Evolutionary conservation across 2,113 vertebrate species (phyloP), one percentile per base, ranked within the genome.

Genomic region (Pachypanchax playfairii): DNA sequence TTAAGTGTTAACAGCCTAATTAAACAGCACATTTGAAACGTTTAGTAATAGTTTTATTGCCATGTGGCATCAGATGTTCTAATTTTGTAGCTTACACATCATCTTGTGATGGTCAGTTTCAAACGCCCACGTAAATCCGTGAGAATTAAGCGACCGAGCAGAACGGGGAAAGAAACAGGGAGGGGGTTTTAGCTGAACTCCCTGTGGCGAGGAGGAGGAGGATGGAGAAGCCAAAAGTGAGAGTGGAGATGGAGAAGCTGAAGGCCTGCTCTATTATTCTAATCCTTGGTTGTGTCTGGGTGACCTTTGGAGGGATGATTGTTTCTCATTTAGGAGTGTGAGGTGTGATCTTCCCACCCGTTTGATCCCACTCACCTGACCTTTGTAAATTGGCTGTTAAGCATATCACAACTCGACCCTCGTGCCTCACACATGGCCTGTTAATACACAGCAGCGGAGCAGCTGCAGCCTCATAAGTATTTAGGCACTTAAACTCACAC

Each of bases 381-480:
- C 92, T 93, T 93, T 93, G 92, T 92, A 92, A 93, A 93, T 93
- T 93, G 92, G 89, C 92, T 93, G 91, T 93, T 92, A 92, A 93
- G 90, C 91, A 92, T 88, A 92, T 89, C 88, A 85, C 83, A 84
- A 84, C 86, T 88, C 73, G 80, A 91, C 87, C 84, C 85, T 77
- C 58, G 44, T 80, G 85, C 84, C 82, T 78, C 84, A 79, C 86
- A 66, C 88, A 79, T 65, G 71, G 84, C 80, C 78, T 74, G 68
- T 79, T 84, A 87, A 88, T 83, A 81, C 85, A 87, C 84, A 85
- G 64, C 71, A 60, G 48, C 31, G 20, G 25, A 67, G 65, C 59
- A 54, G 33, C 49, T 38, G 53, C 79, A 72, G 70, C 71, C 43
- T 76, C 55, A 43, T n/a, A 66, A 60, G 55, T 69, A 72, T 84